Evolutionary conservation across 1,140 invertebrate genomes (phyloP).

Genomic region (Chironomus tepperi): DNA sequence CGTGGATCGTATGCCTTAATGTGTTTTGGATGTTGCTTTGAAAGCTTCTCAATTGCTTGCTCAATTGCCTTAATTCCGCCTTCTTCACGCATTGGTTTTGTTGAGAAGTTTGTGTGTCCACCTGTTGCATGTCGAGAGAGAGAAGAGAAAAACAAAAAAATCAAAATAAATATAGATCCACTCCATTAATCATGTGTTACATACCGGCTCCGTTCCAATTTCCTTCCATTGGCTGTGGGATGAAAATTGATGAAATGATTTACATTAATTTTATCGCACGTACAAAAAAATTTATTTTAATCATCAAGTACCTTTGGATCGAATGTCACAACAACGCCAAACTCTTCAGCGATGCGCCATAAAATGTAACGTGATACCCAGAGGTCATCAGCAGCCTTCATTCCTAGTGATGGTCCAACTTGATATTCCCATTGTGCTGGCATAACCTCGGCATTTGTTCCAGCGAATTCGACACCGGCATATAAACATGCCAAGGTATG

Average conservation of each 20-base stretch:
- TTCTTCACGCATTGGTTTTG: conserved; percentile 69
- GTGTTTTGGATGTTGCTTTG: conserved; percentile 71
- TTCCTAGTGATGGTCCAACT: conserved; percentile 72
- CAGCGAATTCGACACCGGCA: conserved; percentile 79
- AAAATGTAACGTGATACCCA: conserved; percentile 72
- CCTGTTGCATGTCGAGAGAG: not conserved
- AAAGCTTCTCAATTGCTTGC: conserved; percentile 67
- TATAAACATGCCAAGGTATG: conserved; percentile 75
- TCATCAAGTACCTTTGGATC: conserved; percentile 60
- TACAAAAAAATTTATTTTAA: not conserved
- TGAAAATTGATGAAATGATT: conserved; percentile 7
- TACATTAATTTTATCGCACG: not conserved
- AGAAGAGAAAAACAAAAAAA: not conserved
- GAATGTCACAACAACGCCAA: conserved; percentile 68
- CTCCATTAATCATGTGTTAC: conserved; percentile 34
- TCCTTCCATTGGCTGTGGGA: conserved; percentile 53
- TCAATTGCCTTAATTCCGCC: conserved; percentile 67
- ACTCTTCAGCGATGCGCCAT: conserved; percentile 82
- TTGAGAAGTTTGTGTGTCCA: conserved; percentile 74
- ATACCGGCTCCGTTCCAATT: conserved; percentile 91
- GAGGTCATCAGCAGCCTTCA: conserved; percentile 74
- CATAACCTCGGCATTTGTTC: conserved; percentile 92
- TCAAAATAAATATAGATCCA: not conserved
- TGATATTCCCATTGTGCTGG: conserved; percentile 57
- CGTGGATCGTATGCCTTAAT: conserved; percentile 86